Conservation (phyloP, 2,113 vertebrate genomes). For the Vulpes ferrilata region DNA sequence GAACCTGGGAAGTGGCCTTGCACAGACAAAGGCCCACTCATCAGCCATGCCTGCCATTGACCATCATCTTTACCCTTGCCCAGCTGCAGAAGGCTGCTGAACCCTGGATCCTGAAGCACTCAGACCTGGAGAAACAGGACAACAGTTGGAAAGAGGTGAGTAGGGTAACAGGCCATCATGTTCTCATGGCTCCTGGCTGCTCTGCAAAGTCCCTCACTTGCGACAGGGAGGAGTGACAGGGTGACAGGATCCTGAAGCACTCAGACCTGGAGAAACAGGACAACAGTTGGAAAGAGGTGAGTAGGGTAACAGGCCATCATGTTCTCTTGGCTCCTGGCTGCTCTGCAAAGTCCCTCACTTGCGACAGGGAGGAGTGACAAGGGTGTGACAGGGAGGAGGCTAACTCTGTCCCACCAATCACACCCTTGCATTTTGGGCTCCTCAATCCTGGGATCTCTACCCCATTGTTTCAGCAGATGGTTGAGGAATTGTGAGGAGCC, state of each 20-base stretch:
- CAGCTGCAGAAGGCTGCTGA: constrained; percentile 89
- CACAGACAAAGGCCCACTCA: rapidly evolving
- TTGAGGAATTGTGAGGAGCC: not conserved
- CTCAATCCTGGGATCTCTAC: not conserved
- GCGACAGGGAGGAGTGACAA: no score
- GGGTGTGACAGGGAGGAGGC: not conserved
- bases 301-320: not conserved
- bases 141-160: constrained; percentile 91
- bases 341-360: not conserved
- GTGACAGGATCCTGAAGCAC: constrained; percentile 88
- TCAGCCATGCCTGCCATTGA: not conserved
- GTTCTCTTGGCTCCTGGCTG: not conserved
- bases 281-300: constrained; percentile 91
- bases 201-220: not conserved
- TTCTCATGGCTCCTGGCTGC: not conserved
- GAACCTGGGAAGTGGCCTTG: not conserved
- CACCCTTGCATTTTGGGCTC: not conserved
- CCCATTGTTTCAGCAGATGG: not conserved
- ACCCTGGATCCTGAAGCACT: constrained; percentile 88
- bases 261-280: constrained; percentile 88
- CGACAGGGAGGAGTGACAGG: no score
- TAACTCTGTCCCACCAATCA: not conserved
- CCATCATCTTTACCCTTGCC: not conserved
- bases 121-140: constrained; percentile 87
- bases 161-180: not conserved